Evolutionary conservation across 2,888 invertebrate species (phyloP).

Genomic region (Acholoe squamosa): DNA sequence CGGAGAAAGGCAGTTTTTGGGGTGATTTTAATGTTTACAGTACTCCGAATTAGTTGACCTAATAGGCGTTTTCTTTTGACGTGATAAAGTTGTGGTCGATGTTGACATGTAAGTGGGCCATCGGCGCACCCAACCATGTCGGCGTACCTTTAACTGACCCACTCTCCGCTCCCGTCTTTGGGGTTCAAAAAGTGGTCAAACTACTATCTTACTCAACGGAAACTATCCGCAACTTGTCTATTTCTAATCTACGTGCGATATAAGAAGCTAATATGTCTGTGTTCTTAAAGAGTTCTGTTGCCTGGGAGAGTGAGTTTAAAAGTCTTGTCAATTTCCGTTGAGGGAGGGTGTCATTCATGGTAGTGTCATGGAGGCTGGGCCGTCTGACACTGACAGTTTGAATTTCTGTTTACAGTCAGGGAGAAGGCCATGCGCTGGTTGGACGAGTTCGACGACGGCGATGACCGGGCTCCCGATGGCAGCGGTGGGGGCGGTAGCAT

Average conservation of each 20-base stretch:
- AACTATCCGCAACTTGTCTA: background rate
- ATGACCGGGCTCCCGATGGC: conserved; percentile 55
- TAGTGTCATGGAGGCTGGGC: conserved; percentile 3
- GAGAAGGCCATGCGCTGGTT: conserved; percentile 65
- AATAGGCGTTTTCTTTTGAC: background rate
- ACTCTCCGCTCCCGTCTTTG: background rate
- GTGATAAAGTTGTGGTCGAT: background rate
- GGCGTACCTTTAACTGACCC: conserved; percentile 59
- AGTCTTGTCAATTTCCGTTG: background rate
- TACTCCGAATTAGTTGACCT: background rate
- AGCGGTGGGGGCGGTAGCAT: background rate
- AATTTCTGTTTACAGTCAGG: conserved; percentile 60
- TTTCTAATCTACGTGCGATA: too few species aligned
- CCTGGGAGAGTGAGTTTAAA: background rate
- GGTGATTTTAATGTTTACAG: background rate
- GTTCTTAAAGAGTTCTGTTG: too few species aligned
- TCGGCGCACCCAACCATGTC: conserved; percentile 47
- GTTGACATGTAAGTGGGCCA: conserved; percentile 58
- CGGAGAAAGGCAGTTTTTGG: background rate
- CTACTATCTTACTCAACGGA: background rate
- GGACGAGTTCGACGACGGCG: conserved; percentile 64
- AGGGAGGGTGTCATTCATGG: conserved; percentile 6
- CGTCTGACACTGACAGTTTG: background rate
- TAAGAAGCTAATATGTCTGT: too few species aligned
- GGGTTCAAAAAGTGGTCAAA: background rate